Evolutionary conservation across 2,113 vertebrate species (phyloP).

Genomic region (Clarias macrocephalus): DNA sequence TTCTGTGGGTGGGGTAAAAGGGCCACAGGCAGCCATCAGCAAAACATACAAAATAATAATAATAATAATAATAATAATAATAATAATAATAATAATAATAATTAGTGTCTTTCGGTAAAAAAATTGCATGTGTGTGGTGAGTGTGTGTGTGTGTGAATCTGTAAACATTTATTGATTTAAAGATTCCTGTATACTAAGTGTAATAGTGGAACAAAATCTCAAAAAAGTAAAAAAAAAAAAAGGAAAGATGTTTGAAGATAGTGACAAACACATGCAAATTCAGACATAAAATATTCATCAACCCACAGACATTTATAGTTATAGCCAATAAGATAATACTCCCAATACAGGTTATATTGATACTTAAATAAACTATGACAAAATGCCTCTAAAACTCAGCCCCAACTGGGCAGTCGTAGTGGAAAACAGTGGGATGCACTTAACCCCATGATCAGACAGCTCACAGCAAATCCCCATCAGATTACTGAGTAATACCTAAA

Average conservation of each 20-base stretch:
- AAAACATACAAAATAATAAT: neutral
- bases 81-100: neutral
- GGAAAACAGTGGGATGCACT: conserved; percentile 41
- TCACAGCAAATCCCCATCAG: conserved; percentile 45
- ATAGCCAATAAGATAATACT: conserved; percentile 35
- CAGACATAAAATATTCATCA: neutral
- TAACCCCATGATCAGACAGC: conserved; percentile 46
- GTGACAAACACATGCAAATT: neutral
- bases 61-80: neutral
- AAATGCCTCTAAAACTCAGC: conserved; percentile 1
- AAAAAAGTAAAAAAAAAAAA: neutral
- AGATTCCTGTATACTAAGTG: neutral
- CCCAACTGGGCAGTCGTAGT: conserved; percentile 12
- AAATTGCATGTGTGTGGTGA: neutral
- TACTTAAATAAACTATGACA: conserved; percentile 15
- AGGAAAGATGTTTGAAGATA: neutral
- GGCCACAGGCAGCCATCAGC: neutral
- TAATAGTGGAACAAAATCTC: neutral
- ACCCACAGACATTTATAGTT: neutral
- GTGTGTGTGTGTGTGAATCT: conserved; percentile 23
- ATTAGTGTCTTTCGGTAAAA: neutral
- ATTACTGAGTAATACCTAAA: conserved; percentile 46
- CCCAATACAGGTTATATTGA: conserved; percentile 26
- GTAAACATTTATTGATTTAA: conserved; percentile 32
- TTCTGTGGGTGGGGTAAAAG: neutral